Evolutionary conservation across 2,888 invertebrate species (phyloP).

Genomic region (Ectemnius cavifrons): DNA sequence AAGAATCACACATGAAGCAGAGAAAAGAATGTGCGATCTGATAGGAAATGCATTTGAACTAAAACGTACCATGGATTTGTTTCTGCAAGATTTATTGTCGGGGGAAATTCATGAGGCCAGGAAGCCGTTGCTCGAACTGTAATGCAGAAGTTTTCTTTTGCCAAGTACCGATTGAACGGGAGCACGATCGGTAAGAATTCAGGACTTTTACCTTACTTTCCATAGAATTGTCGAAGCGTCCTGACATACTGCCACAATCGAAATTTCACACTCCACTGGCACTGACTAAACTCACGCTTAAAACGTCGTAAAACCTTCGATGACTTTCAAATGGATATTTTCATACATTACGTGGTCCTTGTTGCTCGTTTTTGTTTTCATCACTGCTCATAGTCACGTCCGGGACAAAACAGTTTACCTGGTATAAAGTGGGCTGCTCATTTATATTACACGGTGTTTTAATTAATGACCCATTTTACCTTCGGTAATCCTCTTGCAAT

Average conservation of each 20-base stretch:
- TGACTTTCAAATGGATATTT: neutral
- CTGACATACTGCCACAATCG: constrained; percentile 15
- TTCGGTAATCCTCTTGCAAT: no score
- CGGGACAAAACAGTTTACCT: no score
- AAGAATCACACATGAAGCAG: no score
- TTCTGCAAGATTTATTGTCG: neutral
- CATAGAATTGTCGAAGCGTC: neutral
- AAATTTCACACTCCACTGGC: constrained; percentile 40
- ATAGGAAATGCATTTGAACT: no score
- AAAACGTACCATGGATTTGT: neutral
- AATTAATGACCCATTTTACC: no score
- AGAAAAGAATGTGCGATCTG: no score
- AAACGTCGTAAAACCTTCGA: constrained; percentile 36
- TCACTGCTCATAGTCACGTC: no score
- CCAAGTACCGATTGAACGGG: neutral
- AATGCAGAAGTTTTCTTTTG: constrained; percentile 2
- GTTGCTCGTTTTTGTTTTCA: no score
- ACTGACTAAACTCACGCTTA: constrained; percentile 23
- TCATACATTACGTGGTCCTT: no score
- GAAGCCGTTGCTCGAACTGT: neutral
- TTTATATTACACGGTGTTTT: no score
- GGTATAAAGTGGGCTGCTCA: no score
- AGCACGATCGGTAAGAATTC: constrained; percentile 8
- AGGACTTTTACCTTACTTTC: constrained; percentile 4
- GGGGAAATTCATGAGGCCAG: neutral